A percentile compares a stretch with the other conserved stretches of the same genome.
Evolutionary conservation across 2,113 vertebrate genomes (phyloP).

Genomic region (Sinocyclocheilus anshuiensis): DNA sequence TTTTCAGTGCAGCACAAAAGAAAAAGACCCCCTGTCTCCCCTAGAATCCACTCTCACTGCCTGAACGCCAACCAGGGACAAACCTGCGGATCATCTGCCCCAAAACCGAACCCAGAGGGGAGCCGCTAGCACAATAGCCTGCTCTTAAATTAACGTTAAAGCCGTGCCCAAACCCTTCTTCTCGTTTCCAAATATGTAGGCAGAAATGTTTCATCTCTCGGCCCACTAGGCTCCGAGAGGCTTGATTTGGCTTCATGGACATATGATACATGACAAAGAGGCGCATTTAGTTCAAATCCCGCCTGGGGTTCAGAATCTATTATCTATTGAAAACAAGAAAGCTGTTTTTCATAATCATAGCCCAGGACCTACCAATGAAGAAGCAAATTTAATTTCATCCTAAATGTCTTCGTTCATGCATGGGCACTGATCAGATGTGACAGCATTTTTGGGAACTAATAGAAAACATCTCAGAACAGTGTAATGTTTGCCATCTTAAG

Average conservation of each 20-base stretch:
- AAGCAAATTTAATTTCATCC: constrained; percentile 24
- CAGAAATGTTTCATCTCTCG: constrained; percentile 19
- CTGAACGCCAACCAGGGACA: constrained; percentile 25
- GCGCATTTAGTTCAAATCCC: constrained; percentile 20
- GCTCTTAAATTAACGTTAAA: constrained; percentile 48
- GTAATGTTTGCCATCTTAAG: not conserved
- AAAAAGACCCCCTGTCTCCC: constrained; percentile 68
- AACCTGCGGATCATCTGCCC: constrained; percentile 42
- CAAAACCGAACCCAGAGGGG: constrained; percentile 30
- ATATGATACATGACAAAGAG: constrained; percentile 31
- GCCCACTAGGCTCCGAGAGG: not conserved
- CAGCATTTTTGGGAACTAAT: constrained; percentile 8
- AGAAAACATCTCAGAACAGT: not conserved
- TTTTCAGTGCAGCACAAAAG: constrained; percentile 77
- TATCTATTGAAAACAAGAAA: constrained; percentile 33
- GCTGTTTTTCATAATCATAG: constrained; percentile 24
- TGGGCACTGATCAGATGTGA: constrained; percentile 6
- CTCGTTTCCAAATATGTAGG: constrained; percentile 23
- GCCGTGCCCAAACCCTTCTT: constrained; percentile 6
- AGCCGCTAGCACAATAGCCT: constrained; percentile 6
- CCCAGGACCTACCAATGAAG: not conserved
- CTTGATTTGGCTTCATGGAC: constrained; percentile 2
- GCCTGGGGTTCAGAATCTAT: constrained; percentile 41
- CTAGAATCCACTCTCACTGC: constrained; percentile 57
- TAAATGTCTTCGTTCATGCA: constrained; percentile 15